phyloP scores from a whole-genome alignment of 2,797 vertebrate species.

The Phoeniculus purpureus region DNA sequence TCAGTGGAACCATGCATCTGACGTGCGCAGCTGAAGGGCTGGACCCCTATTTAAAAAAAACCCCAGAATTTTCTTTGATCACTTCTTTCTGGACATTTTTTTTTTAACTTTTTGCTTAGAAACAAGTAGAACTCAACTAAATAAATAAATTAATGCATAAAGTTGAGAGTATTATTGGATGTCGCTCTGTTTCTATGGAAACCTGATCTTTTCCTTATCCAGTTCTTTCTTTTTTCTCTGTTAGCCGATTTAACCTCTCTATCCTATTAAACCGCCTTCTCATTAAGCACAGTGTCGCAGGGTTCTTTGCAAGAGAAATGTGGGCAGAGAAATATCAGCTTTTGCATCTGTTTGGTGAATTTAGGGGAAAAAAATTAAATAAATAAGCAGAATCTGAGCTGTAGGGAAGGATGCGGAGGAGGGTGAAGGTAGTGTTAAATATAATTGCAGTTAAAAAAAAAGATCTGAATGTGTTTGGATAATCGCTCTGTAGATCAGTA shows the following conservation, averaged over 20 bases:
- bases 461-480: not conserved
- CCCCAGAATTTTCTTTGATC: not conserved
- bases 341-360: constrained; percentile 63
- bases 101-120: constrained; percentile 24
- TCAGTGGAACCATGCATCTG: not conserved
- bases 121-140: constrained; percentile 19
- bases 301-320: constrained; percentile 55
- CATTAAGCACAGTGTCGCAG: constrained; percentile 62
- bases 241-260: constrained; percentile 68
- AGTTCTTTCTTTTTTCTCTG: constrained; percentile 36
- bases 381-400: not conserved
- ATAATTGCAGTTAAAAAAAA: not conserved
- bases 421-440: not conserved
- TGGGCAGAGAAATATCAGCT: constrained; percentile 57
- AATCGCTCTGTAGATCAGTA: not conserved
- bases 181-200: constrained; percentile 69
- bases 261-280: constrained; percentile 66
- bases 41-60: not conserved
- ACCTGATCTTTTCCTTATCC: constrained; percentile 62
- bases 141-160: constrained; percentile 19
- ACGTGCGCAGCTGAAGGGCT: not conserved
- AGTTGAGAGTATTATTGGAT: constrained; percentile 57
- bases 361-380: not conserved
- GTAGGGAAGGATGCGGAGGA: constrained; percentile 22
- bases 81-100: not conserved